Evolutionary conservation across 1,140 invertebrate genomes (phyloP).

Genomic region (Dreissena rostriformis): DNA sequence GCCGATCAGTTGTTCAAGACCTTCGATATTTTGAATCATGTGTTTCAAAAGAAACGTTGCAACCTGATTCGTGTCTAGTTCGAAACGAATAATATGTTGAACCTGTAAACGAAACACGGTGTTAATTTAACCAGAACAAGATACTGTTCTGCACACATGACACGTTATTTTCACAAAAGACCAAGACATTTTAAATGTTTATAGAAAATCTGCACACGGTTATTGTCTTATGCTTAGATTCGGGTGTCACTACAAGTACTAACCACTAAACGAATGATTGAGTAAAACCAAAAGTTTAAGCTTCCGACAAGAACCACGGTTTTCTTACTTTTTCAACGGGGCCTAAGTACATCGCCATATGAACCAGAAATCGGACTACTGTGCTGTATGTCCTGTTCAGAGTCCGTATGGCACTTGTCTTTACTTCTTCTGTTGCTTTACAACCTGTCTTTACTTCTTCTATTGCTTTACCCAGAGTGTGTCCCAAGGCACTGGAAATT

Average conservation of each 20-base stretch:
- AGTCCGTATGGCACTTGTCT: slow-evolving; percentile 19
- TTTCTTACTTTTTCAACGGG: slow-evolving; percentile 36
- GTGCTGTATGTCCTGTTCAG: slow-evolving; percentile 60
- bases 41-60: slow-evolving; percentile 54
- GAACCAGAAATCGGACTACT: slow-evolving; percentile 63
- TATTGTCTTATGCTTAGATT: too few species aligned
- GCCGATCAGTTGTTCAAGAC: slow-evolving; percentile 40
- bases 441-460: not conserved
- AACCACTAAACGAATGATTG: too few species aligned
- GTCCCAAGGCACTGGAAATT: too few species aligned
- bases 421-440: slow-evolving; percentile 6
- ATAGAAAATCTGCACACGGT: too few species aligned
- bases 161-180: too few species aligned
- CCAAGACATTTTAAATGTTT: too few species aligned
- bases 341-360: slow-evolving; percentile 69
- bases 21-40: slow-evolving; percentile 52
- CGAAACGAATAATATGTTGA: slow-evolving; percentile 21
- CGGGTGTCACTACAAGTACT: too few species aligned
- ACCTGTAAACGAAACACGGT: too few species aligned
- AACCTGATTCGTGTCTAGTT: slow-evolving; percentile 10
- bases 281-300: too few species aligned
- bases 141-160: too few species aligned
- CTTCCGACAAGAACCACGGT: not conserved
- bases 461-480: not conserved
- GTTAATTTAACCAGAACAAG: too few species aligned